Conservation (phyloP, 2,797 vertebrate genomes). For the Dermochelys coriacea region DNA sequence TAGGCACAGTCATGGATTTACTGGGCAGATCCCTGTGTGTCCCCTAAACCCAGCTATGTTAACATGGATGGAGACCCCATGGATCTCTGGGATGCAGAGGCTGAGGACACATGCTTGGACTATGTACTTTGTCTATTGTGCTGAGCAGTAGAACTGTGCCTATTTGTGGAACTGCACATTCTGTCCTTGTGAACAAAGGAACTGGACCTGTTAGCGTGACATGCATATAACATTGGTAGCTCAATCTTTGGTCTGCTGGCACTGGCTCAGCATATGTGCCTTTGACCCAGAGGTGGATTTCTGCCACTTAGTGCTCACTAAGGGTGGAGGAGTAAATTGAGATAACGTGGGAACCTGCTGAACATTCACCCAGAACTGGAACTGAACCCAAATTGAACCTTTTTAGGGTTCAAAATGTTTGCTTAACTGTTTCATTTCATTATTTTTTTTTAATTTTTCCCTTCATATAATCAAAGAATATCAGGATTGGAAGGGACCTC, state of each 20-base stretch:
- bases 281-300: background rate
- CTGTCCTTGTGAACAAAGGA: background rate
- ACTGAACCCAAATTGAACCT: background rate
- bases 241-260: background rate
- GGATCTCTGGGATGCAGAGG: background rate
- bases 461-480: no score
- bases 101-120: background rate
- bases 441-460: background rate
- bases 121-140: background rate
- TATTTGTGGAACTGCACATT: background rate
- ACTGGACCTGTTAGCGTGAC: accelerated
- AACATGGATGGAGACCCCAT: background rate
- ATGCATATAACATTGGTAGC: background rate
- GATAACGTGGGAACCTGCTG: background rate
- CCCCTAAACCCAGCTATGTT: background rate
- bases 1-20: background rate
- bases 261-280: background rate
- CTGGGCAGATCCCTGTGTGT: background rate
- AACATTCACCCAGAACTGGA: background rate
- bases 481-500: no score
- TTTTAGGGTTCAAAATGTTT: background rate
- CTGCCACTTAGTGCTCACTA: background rate
- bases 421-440: background rate
- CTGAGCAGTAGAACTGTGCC: background rate
- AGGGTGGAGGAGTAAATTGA: background rate